Evolutionary conservation across 2,113 vertebrate species (phyloP).

Genomic region (Oxyruncus cristatus): DNA sequence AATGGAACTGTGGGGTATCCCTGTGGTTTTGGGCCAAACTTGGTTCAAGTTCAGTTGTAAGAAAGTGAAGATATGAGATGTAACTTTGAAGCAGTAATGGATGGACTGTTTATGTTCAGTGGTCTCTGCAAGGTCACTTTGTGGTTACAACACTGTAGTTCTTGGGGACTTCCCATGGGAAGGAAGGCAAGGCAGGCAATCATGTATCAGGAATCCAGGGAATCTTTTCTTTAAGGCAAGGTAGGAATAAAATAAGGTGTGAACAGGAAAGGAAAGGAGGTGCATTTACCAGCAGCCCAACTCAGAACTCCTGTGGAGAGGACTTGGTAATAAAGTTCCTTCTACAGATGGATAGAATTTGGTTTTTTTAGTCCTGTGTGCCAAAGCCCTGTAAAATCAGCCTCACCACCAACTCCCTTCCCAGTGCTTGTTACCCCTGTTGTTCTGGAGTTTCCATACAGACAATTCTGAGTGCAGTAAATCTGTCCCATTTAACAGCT

Average conservation of each 20-base stretch:
- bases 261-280: not conserved
- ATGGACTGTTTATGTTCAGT: no score
- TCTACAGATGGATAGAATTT: not conserved
- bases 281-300: not conserved
- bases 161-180: not conserved
- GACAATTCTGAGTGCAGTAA: not conserved
- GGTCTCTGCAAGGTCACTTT: no score
- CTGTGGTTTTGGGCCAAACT: not conserved
- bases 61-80: not conserved
- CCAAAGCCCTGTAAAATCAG: not conserved
- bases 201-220: not conserved
- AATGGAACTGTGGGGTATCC: not conserved
- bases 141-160: not conserved
- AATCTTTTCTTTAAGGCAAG: not conserved
- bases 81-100: not conserved
- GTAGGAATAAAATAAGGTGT: not conserved
- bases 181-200: not conserved
- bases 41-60: not conserved
- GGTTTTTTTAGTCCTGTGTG: not conserved
- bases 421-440: not conserved
- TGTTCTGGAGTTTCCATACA: not conserved
- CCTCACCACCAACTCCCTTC: not conserved
- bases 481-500: not conserved
- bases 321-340: not conserved
- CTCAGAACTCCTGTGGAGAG: not conserved